Evolutionary conservation across 2,888 invertebrate genomes (phyloP), one percentile per base, ranked within the genome.

Genomic region (Spilarctia lutea): DNA sequence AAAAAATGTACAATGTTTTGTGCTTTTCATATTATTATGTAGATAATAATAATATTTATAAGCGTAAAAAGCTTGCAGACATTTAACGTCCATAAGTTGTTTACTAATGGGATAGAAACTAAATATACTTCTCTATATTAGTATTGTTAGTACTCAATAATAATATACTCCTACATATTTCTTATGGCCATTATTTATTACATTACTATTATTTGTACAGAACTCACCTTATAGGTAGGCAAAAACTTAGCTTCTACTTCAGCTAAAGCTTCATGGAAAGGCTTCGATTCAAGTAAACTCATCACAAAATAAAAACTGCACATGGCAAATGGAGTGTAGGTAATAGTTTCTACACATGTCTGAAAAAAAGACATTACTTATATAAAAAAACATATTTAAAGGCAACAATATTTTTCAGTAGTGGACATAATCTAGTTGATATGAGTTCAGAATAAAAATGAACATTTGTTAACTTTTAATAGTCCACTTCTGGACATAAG

Each of bases 321-420:
- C 97, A 98, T 97, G 48, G 98, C 98, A 76, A 96, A 96, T 71
- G 98, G 98, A 35, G 97, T 97, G 86, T 98, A 98, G 0, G 97
- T 96, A 20, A 98, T 92, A 86, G 97, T 97, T 93, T 98, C 98
- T 70, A 97, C 96, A 74, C 97, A 93, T 68, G 98, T 98, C 97
- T 97, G 88, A n/a, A 94, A 93, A 78, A 78, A 82, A 70, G 3
- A 63, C n/a, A 67, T 39, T 45, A 67, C 27, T 27, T 18, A 8
- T n/a, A 18, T 30, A 67, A 27, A 52, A 33, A 16, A n/a, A n/a
- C 24, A 67, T n/a, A 42, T 30, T 60, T 16, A 2, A 13, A 60
- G 4, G 4, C 16, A 60, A 16, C 24, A 27, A 60, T 27, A 60
- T 27, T 60, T 27, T 60, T 11, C n/a, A n/a, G 10, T 3, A 56